A percentile compares a stretch with the other conserved stretches of the same genome.
phyloP scores from a whole-genome alignment of 2,888 invertebrate genomes.

The Drosophila yooni region DNA sequence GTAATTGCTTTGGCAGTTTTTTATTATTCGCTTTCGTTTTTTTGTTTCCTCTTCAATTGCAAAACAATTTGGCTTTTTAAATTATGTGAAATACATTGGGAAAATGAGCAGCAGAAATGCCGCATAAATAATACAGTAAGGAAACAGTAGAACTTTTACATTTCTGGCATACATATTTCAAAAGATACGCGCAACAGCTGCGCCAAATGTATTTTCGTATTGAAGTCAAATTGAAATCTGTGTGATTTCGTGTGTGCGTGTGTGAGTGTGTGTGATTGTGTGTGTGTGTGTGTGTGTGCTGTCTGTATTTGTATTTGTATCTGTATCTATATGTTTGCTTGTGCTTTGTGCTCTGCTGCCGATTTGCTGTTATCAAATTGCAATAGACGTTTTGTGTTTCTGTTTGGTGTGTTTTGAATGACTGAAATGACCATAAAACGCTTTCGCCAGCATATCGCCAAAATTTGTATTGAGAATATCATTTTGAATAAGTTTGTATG shows the following conservation, averaged over 20 bases:
- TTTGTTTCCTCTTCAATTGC: constrained; percentile 33
- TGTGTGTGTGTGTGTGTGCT: constrained; percentile 9
- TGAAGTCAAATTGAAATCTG: constrained; percentile 48
- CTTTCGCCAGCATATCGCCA: constrained; percentile 11
- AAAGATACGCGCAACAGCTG: constrained; percentile 56
- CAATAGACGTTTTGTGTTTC: constrained; percentile 60
- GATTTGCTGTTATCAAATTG: constrained; percentile 72
- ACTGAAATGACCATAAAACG: constrained; percentile 1
- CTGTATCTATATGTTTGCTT: constrained; percentile 14
- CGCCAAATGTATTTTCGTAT: constrained; percentile 49
- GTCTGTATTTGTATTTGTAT: constrained; percentile 27
- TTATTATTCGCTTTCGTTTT: neutral
- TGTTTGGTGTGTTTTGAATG: constrained; percentile 21
- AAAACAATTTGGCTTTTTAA: constrained; percentile 65
- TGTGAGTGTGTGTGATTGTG: constrained; percentile 7
- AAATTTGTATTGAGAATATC: neutral
- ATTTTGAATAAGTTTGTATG: neutral
- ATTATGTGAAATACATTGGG: constrained; percentile 49
- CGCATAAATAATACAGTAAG: constrained; percentile 55
- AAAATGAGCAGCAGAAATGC: constrained; percentile 33
- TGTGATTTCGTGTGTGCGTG: neutral
- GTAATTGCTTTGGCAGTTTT: constrained; percentile 51
- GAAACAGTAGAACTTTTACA: constrained; percentile 28
- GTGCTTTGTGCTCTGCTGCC: constrained; percentile 29
- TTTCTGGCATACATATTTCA: constrained; percentile 48